Conservation (phyloP, 2,888 invertebrate species). For the Drosophila atripex region DNA sequence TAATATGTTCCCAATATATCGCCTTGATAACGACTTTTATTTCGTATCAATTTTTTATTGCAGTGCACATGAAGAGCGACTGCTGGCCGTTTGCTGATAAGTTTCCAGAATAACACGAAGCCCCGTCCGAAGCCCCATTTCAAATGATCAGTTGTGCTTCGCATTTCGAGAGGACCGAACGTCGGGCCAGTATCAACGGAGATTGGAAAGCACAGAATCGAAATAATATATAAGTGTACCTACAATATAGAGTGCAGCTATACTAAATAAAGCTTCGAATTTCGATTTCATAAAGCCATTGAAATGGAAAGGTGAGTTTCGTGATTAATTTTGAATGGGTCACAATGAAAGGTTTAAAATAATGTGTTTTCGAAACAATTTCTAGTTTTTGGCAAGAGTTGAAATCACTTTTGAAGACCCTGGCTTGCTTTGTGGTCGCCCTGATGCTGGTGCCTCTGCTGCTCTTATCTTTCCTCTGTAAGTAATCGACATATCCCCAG, state of each 20-base stretch:
- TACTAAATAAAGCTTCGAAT: constrained; percentile 29
- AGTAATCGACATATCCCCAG: constrained; percentile 64
- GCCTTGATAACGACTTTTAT: constrained; percentile 11
- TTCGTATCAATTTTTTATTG: constrained; percentile 32
- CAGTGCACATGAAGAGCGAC: constrained; percentile 27
- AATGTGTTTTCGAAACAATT: not conserved
- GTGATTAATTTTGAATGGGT: not conserved
- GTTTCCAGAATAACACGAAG: constrained; percentile 13
- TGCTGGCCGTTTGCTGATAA: constrained; percentile 31
- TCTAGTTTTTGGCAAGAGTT: constrained; percentile 78
- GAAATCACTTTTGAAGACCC: constrained; percentile 79
- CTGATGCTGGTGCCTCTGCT: constrained; percentile 78
- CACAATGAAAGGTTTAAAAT: not conserved
- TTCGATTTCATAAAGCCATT: constrained; percentile 3
- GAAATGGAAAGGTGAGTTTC: constrained; percentile 43
- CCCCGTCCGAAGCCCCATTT: constrained; percentile 45
- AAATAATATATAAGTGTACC: constrained; percentile 9
- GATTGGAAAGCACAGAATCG: not conserved
- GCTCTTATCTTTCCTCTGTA: constrained; percentile 81
- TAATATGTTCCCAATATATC: not conserved
- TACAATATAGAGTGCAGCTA: constrained; percentile 41
- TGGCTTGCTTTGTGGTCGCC: constrained; percentile 79
- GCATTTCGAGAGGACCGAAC: constrained; percentile 43
- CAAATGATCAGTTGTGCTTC: constrained; percentile 57
- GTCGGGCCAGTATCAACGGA: not conserved